Base-by-base conservation (phyloP, 2,113 vertebrate species). In the Opisthocomus hoazin region DNA sequence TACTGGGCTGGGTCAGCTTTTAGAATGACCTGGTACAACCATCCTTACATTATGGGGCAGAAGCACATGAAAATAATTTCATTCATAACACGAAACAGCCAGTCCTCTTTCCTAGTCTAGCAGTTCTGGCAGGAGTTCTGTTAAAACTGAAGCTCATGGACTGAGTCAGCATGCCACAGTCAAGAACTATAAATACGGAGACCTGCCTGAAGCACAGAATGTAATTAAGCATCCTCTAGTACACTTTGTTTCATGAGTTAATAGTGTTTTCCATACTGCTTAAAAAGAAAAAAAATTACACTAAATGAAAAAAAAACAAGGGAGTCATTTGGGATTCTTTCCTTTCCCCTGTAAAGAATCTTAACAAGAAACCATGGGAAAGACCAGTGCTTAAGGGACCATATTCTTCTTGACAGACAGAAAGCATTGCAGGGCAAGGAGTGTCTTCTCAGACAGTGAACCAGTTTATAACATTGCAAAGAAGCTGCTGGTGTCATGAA, bases 51-150 rank as follows among this genome's bases (percentile, higher is more conserved):
- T 60, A 64, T 1, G 10, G 27, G 48, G 27, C 27, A 92, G 75
- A 90, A 86, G 32, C 71, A 61, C 79, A 88, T 32, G n/a, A 88
- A 92, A 88, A 94, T 58, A 77, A 80, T 73, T 91, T 93, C 32
- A 88, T 66, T 90, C 58, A 74, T 86, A 85, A 41, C 54, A 90
- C 0, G 0, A 93, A 84, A 51, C 45, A 86, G 58, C 63, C 85
- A 70, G 41, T 92, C 54, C 54, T 95, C 60, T 60, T 58, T 80
- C 54, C 71, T 51, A 24, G 63, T 80, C 54, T 83, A 85, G 60
- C 41, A 89, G 27, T 76, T 91, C 60, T 93, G 88, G 92, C 79
- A 97, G 39, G 39, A 89, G 79, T 93, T 94, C 90, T 95, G 83
- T 89, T 86, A 95, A 89, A 94, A 94, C 13, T 77, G 71, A 89